Base-by-base conservation (phyloP, 2,888 invertebrate genomes). In the Poecilus cupreus region DNA sequence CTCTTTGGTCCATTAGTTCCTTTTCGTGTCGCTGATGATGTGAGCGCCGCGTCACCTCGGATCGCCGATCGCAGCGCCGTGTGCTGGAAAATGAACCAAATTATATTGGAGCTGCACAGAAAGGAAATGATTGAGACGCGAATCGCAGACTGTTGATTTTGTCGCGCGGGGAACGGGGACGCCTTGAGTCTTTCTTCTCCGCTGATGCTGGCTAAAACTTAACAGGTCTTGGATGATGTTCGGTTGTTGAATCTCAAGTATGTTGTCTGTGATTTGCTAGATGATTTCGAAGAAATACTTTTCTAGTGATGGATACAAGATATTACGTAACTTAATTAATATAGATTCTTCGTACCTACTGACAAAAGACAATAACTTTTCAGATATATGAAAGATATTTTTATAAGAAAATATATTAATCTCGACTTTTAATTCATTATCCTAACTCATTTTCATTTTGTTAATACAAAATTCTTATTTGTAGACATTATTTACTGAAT, bases 1-100 rank as follows among this genome's bases (percentile, higher is more conserved):
- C 86, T 86, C 86, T 87, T 88, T 87, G 86, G 86, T 86, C 87
- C 88, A 87, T 88, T 87, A 87, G 87, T 83, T 86, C 85, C 85
- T 86, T 86, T 85, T 83, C 74, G 81, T 82, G 83, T 83, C 83
- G 85, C 82, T 84, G 84, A 85, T 84, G 85, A 85, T 83, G 83
- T 81, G 84, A 68, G 64, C 64, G 18, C 37, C 60, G 3, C 83
- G 84, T 87, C 86, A 87, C 87, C 37, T 51, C 24, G 46, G 24
- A 49, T 46, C 46, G 54, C 86, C 86, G 85, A 84, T 85, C 85
- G 85, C 86, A 86, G 37, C 72, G 70, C 72, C 46, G 16, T 68
- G 32, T 68, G 37, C 72, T 26, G 80, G 72, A 72, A 80, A 57
- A 80, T 80, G 72, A 80, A 80, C 80, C 18, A 60, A 80, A 80